A percentile compares a stretch with the other conserved stretches of the same genome.
These are phyloP conservation scores for Monopis laevigella DNA, from an alignment of 2,888 invertebrate species.

Conservation along the genomic window DNA sequence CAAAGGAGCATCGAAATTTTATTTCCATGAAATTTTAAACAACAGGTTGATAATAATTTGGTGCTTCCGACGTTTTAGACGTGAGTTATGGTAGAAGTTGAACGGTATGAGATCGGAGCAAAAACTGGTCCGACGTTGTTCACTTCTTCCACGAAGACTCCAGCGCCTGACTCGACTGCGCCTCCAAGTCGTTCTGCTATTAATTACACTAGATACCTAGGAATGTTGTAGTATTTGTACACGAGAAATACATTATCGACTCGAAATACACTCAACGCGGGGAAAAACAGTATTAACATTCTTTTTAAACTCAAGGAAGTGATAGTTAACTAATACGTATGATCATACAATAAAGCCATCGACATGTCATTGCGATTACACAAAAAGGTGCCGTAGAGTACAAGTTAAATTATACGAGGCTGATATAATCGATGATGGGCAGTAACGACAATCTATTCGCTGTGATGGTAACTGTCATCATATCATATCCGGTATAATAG, in stretches of 20 bases:
- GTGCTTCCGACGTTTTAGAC: conserved; percentile 36
- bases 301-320: conserved; percentile 8
- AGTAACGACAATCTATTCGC: conserved; percentile 35
- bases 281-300: too few relatives aligned
- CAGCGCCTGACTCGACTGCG: conserved; percentile 14
- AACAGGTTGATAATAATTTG: conserved; percentile 37
- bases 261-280: too few relatives aligned
- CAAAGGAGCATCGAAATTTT: conserved; percentile 30
- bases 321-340: conserved; percentile 1
- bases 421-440: conserved; percentile 36
- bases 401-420: conserved; percentile 28
- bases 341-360: conserved; percentile 4
- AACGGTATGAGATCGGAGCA: conserved; percentile 42
- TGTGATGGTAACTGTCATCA: conserved; percentile 25
- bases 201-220: conserved; percentile 10
- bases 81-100: conserved; percentile 23
- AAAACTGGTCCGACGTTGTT: conserved; percentile 43
- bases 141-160: conserved; percentile 53
- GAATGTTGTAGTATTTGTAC: too few relatives aligned
- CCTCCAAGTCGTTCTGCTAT: background rate
- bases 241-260: too few relatives aligned
- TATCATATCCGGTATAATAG: conserved; percentile 21
- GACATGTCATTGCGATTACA: background rate
- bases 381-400: conserved; percentile 1
- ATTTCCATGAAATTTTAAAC: conserved; percentile 26